Conservation (phyloP, 2,113 vertebrate genomes). For the Gopherus flavomarginatus region DNA sequence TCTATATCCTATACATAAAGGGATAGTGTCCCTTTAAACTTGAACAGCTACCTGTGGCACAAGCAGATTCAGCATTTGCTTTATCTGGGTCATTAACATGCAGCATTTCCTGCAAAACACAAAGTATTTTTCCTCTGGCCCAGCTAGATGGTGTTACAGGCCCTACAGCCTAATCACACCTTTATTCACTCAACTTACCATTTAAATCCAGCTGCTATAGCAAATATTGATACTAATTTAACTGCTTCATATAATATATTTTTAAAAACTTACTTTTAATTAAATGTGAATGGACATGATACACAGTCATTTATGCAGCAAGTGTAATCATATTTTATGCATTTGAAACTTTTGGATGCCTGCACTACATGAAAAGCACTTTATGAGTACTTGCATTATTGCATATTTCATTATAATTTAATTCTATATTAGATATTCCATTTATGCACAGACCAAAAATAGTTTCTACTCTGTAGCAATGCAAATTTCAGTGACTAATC, state of each 20-base stretch:
- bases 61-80: not conserved
- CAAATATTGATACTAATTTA: conserved; percentile 50
- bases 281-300: conserved; percentile 51
- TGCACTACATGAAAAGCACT: conserved; percentile 59
- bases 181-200: conserved; percentile 2
- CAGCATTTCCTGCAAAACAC: conserved; percentile 5
- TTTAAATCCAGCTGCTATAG: not conserved
- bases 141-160: not conserved
- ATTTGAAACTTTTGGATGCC: conserved; percentile 67
- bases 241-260: conserved; percentile 7
- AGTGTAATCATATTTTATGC: conserved; percentile 65
- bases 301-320: conserved; percentile 50
- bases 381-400: conserved; percentile 65
- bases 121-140: not conserved
- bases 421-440: conserved; percentile 74
- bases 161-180: not conserved
- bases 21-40: conserved; percentile 5
- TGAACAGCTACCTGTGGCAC: not conserved
- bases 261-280: conserved; percentile 66
- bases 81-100: conserved; percentile 43
- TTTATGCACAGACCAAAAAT: conserved; percentile 73
- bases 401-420: conserved; percentile 77
- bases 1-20: not conserved
- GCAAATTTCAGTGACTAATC: conserved; percentile 70
- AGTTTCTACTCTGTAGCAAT: conserved; percentile 60